Evolutionary conservation across 2,888 invertebrate species (phyloP), one percentile per base, ranked within the genome.

Genomic region (Archaeoteleia sp.): DNA sequence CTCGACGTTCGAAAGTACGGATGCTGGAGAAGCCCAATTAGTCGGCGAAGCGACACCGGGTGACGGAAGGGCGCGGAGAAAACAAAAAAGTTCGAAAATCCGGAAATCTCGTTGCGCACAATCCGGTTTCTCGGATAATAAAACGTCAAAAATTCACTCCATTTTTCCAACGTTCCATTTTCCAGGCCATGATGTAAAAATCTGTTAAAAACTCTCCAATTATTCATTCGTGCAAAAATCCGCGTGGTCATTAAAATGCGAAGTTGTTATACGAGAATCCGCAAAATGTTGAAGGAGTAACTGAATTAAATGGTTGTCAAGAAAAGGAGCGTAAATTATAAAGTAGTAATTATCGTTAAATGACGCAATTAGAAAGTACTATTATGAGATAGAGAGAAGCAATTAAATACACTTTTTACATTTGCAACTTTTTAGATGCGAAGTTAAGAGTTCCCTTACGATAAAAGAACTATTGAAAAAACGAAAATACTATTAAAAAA

Each of bases 21-120:
- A 70, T 70, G 55, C 66, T 17, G 54, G 39, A 37, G 70, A 53
- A 67, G 70, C 63, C 67, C 67, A 70, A 70, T 70, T 70, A 70
- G 70, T 42, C 69, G 58, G 39, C 55, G 60, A 55, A 35, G 20
- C 53, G 30, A 42, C 51, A 15, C 25, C 10, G 15, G 46, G 45
- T 55, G 61, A 51, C 57, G 61, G 55, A 67, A 67, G 61, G 51
- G 43, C 51, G 55, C 48, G 40, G 20, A 34, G 42, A 40, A 48
- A 58, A 62, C 37, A 46, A 60, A 58, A 66, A 66, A 54, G 54
- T 54, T 54, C 37, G 53, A 57, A 67, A 67, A 58, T 48, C 51
- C 62, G 62, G 62, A 62, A 62, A 62, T 62, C 67, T 61, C 67
- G 53, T 67, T 48, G 55, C 42, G 17, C 40, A 35, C 55, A 60